phyloP scores from a whole-genome alignment of 2,797 vertebrate genomes.

The Acanthurus lineatus region DNA sequence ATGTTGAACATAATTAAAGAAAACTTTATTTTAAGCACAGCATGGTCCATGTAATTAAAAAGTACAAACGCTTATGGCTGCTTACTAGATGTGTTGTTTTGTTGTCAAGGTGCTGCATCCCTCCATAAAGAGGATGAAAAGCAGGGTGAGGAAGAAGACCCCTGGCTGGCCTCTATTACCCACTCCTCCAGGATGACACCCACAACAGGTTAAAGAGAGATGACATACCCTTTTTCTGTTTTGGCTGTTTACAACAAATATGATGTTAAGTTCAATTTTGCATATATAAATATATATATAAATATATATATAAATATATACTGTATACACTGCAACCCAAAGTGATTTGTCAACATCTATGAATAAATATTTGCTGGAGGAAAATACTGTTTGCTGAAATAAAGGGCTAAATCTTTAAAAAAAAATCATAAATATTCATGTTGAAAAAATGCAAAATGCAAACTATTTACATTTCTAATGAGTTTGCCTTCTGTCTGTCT shows the following conservation, averaged over 20 bases:
- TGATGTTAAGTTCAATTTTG: background rate
- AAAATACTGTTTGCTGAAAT: background rate
- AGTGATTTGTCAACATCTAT: background rate
- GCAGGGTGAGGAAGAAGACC: constrained; percentile 27
- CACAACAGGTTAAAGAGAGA: constrained; percentile 53
- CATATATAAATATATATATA: background rate
- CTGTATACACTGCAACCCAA: background rate
- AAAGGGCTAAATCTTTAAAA: background rate
- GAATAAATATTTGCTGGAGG: background rate
- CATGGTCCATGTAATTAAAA: background rate
- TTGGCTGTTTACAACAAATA: background rate
- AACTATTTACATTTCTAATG: background rate
- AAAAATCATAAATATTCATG: constrained; percentile 1
- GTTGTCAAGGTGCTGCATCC: constrained; percentile 35
- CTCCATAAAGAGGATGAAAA: constrained; percentile 24
- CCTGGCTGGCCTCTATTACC: constrained; percentile 7
- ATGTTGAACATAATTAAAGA: background rate
- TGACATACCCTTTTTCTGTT: background rate
- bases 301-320: no score
- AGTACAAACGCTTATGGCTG: background rate
- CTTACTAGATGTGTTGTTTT: constrained; percentile 18
- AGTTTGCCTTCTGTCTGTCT: no score
- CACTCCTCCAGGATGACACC: constrained; percentile 29
- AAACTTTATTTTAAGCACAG: background rate
- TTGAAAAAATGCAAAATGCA: background rate